Base-by-base conservation (phyloP, 2,888 invertebrate genomes). In the Hartigia nigra region DNA sequence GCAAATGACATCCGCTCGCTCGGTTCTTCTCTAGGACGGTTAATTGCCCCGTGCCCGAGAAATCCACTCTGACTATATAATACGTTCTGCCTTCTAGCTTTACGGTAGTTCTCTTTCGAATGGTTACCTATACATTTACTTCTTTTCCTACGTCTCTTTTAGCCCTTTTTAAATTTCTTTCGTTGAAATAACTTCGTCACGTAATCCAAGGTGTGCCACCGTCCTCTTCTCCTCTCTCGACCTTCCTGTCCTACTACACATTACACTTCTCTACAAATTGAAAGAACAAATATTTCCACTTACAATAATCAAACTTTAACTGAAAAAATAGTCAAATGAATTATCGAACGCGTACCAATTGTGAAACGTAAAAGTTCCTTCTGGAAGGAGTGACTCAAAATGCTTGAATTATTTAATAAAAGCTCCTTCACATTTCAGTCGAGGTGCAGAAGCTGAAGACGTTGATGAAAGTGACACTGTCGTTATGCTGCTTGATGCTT, bases 391-490 rank as follows among this genome's bases (percentile, higher is more conserved):
- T n/a, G n/a, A n/a, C n/a, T n/a, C n/a, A n/a, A n/a, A n/a, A n/a
- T n/a, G n/a, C n/a, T n/a, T n/a, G 32, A n/a, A n/a, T 23, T 75
- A 55, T 55, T 55, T 0, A 55, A 55, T 23, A 0, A 1, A 55
- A 55, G 23, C 39, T 75, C 9, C 36, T n/a, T 34, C 9, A 23
- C 35, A 74, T 84, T 84, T 31, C 82, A 89, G 89, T 79, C 0
- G 85, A 89, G 55, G 77, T 88, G 23, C 76, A 84, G 55, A 84
- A 79, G 76, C 80, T 89, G 11, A 77, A 77, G 70, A 84, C 79
- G 23, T 80, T 86, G 12, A 80, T 84, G 4, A 84, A 81, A 37
- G 72, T 87, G 31, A 83, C 88, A 0, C 80, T 87, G 31, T 79
- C 85, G 3, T 78, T 87, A 14, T 87, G 86, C 1, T 77, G 86